Evolutionary conservation across 1,140 invertebrate species (phyloP).

Genomic region (Papilio polytes): DNA sequence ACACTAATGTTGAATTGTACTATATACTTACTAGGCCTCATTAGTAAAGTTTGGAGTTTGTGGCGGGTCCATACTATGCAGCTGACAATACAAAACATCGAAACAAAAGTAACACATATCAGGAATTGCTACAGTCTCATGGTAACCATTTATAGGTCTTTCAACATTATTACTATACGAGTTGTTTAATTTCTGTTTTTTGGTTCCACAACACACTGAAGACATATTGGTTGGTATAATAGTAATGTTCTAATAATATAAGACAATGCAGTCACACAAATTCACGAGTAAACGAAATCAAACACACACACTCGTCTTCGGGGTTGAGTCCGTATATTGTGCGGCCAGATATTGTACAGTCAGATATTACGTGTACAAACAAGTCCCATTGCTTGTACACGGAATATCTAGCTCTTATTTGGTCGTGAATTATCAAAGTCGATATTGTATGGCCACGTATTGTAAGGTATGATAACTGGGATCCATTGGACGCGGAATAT

Average conservation of each 20-base stretch:
- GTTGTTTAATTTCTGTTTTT: constrained; percentile 95
- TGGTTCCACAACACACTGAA: constrained; percentile 94
- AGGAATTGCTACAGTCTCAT: constrained; percentile 91
- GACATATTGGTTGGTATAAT: constrained; percentile 86
- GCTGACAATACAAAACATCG: constrained; percentile 97
- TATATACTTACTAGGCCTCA: constrained; percentile 94
- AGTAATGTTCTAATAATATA: constrained; percentile 57
- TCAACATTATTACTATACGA: constrained; percentile 82
- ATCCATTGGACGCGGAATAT: too few relatives aligned
- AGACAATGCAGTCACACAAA: constrained; percentile 65
- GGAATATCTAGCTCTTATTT: too few relatives aligned
- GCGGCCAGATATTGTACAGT: too few relatives aligned
- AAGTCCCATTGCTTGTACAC: too few relatives aligned
- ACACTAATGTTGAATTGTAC: constrained; percentile 33
- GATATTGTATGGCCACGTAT: too few relatives aligned
- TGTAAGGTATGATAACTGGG: too few relatives aligned
- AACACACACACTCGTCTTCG: constrained; percentile 63
- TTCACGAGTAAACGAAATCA: constrained; percentile 72
- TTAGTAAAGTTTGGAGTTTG: constrained; percentile 96
- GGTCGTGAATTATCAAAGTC: too few relatives aligned
- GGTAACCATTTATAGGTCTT: constrained; percentile 85
- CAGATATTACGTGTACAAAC: too few relatives aligned
- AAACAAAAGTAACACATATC: constrained; percentile 99
- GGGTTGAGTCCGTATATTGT: constrained; percentile 34
- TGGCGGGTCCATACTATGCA: constrained; percentile 96